Evolutionary conservation across 2,113 vertebrate genomes (phyloP).

Genomic region (Cisticola juncidis): DNA sequence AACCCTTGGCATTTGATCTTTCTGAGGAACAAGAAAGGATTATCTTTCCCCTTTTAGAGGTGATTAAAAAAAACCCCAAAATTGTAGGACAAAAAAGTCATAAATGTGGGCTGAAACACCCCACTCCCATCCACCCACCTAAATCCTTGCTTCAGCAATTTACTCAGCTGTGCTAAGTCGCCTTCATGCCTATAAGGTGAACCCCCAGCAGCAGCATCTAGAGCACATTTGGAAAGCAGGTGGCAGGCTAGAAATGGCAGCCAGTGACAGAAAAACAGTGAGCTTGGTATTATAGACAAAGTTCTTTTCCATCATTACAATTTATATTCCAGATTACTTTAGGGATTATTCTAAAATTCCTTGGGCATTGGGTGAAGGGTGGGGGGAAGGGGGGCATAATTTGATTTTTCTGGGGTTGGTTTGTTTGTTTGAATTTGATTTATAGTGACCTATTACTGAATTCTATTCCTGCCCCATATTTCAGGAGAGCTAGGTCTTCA

Average conservation of each 20-base stretch:
- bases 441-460: background rate
- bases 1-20: background rate
- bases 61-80: background rate
- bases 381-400: rapidly evolving
- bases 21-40: background rate
- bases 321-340: background rate
- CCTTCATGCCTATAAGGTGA: background rate
- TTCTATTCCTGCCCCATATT: background rate
- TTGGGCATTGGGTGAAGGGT: rapidly evolving
- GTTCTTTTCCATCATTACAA: background rate
- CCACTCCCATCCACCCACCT: background rate
- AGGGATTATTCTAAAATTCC: background rate
- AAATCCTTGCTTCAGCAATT: background rate
- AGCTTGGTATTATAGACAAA: background rate
- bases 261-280: background rate
- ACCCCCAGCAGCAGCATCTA: background rate
- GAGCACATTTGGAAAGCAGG: background rate
- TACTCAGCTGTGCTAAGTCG: background rate
- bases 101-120: background rate
- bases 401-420: background rate
- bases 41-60: background rate
- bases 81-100: background rate
- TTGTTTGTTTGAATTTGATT: background rate
- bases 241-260: background rate
- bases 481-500: background rate